Percentiles rank a stretch among this genome's conserved stretches.
These are phyloP conservation scores for Diplosoma virens DNA, from an alignment of 23 tunicate species.

Conservation along the genomic window DNA sequence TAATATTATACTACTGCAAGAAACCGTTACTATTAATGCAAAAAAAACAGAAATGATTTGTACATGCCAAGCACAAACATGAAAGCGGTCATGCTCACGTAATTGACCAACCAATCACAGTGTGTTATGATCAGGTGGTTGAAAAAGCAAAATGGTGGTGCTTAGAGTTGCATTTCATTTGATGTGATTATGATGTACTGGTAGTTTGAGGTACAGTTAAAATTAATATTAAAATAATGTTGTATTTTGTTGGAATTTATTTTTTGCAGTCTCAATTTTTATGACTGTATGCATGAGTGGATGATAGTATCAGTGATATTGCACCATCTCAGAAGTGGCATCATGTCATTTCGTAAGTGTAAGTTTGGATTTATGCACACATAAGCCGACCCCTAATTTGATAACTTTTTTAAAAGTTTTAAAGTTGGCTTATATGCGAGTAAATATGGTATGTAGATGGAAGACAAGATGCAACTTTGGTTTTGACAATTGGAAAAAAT, in stretches of 20 bases:
- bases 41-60: background rate
- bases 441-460: background rate
- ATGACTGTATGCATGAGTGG: background rate
- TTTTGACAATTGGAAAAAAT: too few relatives aligned
- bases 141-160: background rate
- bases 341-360: background rate
- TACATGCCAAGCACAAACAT: background rate
- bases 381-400: background rate
- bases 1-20: background rate
- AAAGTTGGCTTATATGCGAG: background rate
- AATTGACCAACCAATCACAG: constrained; percentile 12
- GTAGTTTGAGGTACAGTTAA: too few relatives aligned
- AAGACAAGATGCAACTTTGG: too few relatives aligned
- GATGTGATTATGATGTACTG: too few relatives aligned
- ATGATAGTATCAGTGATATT: background rate
- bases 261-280: background rate
- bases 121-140: background rate
- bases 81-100: constrained; percentile 16
- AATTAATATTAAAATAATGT: background rate
- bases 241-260: background rate
- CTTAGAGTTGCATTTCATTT: too few relatives aligned
- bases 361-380: background rate
- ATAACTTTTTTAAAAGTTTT: background rate
- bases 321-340: background rate
- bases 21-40: constrained; percentile 18